Evolutionary conservation across 2,888 invertebrate species (phyloP).

Genomic region (Thyatira batis): DNA sequence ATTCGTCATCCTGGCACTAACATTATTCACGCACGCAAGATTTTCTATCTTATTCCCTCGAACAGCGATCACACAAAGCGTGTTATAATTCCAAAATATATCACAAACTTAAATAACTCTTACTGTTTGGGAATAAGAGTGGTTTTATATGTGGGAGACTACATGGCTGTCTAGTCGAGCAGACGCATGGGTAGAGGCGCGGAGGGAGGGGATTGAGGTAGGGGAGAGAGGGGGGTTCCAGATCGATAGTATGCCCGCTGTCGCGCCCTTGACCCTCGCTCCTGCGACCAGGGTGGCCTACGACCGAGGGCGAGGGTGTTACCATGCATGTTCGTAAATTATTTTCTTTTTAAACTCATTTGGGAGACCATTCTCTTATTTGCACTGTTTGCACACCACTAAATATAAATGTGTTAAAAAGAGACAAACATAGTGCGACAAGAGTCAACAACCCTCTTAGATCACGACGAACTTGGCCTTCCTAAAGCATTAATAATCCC

Average conservation of each 20-base stretch:
- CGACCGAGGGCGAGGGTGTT: conserved; percentile 12
- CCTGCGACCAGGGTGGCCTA: conserved; percentile 28
- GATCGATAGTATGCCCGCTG: conserved; percentile 39
- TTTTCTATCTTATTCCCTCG: not conserved
- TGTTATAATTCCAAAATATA: not conserved
- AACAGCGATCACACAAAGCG: not conserved
- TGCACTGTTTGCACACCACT: no score
- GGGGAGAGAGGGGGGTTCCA: conserved; percentile 7
- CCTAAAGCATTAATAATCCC: no score
- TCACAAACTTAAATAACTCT: not conserved
- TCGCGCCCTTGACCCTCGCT: conserved; percentile 70
- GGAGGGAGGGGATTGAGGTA: conserved; percentile 12
- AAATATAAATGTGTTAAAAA: no score
- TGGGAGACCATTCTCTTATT: no score
- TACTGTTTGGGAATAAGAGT: not conserved
- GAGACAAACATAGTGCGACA: no score
- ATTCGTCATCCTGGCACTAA: not conserved
- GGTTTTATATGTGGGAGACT: not conserved
- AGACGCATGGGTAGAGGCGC: conserved; percentile 27
- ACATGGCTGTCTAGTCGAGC: conserved; percentile 43
- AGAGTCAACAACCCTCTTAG: no score
- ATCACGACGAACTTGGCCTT: no score
- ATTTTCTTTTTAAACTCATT: no score
- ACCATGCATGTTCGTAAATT: not conserved
- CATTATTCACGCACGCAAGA: not conserved